Base-by-base conservation (phyloP, 2,113 vertebrate genomes). In the Neolamprologus devosi region DNA sequence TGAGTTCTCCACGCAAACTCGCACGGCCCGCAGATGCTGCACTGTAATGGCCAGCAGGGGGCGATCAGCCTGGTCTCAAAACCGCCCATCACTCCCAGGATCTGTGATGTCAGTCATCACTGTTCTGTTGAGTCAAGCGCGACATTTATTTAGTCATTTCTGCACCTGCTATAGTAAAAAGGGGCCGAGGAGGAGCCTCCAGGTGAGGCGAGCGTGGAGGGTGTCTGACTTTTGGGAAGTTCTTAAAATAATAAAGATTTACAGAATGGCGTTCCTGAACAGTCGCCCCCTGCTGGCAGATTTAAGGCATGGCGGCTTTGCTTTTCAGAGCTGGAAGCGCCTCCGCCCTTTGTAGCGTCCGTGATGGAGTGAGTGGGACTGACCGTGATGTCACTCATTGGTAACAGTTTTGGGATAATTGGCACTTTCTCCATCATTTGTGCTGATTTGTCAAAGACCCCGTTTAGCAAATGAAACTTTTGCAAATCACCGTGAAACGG, bases 121-220 rank as follows among this genome's bases (percentile, higher is more conserved):
- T 28, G 40, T 1, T 7, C 13, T 47, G 19, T 42, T 70, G 14
- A 5, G 23, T 75, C 21, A 16, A 45, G 42, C 6, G 9, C 16
- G 1, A 28, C 14, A 3, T 28, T 75, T 0, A 28, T 47, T 75
- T 47, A 0, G 23, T 75, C 4, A 47, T 75, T 12, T 47, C 1
- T 23, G 12, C 19, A 6, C 37, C 65, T 23, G 8, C 16, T 47
- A 47, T 17, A 4, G 9, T 47, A 28, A 17, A 47, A 75, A 28
- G 40, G 40, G 40, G 14, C 65, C 0, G 9, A 75, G 21, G 23
- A 17, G 9, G 40, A 75, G 40, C 68, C 21, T 73, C 68, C 13
- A 17, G 21, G 23, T 47, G 40, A 26, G 63, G 26, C 26, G 26
- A 65, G 30, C 9, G 1, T 35, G 58, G 58, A 11, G 30, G 3